Percentiles rank a stretch among this genome's conserved stretches.
phyloP scores from a whole-genome alignment of 2,888 invertebrate species.

The Dinocampus coccinellae region DNA sequence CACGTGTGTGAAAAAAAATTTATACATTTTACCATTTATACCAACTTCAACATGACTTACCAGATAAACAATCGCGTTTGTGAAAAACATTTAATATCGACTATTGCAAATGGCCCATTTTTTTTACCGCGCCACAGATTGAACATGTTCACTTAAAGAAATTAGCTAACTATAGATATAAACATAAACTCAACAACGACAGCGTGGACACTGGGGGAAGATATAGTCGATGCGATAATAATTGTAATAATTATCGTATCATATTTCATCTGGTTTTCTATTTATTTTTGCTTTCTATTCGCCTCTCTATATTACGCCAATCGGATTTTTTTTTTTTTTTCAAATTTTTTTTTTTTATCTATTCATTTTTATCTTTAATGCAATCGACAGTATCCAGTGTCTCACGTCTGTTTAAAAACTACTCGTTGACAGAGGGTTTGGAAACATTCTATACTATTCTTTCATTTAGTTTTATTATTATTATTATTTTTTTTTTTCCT shows the following conservation, averaged over 20 bases:
- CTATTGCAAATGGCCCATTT: constrained; percentile 41
- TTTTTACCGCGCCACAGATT: constrained; percentile 30
- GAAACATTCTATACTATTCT: constrained; percentile 24
- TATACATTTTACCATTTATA: constrained; percentile 12
- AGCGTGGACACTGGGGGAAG: constrained; percentile 47
- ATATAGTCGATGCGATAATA: constrained; percentile 37
- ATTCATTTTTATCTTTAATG: not conserved
- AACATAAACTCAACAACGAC: constrained; percentile 49
- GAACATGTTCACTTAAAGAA: constrained; percentile 37
- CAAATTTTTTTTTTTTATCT: constrained; percentile 25
- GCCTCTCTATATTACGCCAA: not conserved
- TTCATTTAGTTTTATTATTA: no score
- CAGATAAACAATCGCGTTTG: constrained; percentile 39
- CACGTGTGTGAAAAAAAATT: no score
- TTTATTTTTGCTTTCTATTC: constrained; percentile 22
- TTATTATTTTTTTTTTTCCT: no score
- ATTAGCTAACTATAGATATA: constrained; percentile 48
- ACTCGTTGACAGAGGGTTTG: constrained; percentile 42
- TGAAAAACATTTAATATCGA: constrained; percentile 44
- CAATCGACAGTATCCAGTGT: constrained; percentile 45
- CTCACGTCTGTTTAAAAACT: constrained; percentile 40
- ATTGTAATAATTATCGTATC: not conserved
- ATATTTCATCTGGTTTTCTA: not conserved
- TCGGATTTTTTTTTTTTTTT: constrained; percentile 14
- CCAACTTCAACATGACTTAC: constrained; percentile 19